Evolutionary conservation across 2,113 vertebrate genomes (phyloP).

Genomic region (Meleagris gallopavo): DNA sequence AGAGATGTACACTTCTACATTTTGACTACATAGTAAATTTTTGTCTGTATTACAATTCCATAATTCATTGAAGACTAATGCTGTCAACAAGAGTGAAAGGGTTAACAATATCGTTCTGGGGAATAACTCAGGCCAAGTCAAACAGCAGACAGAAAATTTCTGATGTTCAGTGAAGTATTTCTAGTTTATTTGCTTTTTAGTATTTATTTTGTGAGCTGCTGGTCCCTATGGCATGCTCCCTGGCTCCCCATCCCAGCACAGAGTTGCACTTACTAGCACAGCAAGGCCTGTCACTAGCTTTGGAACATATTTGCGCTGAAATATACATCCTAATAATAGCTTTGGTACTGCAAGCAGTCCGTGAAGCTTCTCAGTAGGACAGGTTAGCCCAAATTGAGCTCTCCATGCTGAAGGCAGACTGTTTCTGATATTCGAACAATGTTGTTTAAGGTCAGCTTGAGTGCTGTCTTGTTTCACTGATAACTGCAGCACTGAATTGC

Average conservation of each 20-base stretch:
- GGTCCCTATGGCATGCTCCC: not conserved
- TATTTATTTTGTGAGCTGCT: not conserved
- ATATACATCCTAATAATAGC: not conserved
- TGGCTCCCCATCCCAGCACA: not conserved
- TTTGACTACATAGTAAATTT: not conserved
- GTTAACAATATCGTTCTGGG: not conserved
- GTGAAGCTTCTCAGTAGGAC: not conserved
- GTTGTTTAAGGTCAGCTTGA: not conserved
- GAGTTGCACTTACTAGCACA: not conserved
- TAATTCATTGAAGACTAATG: not conserved
- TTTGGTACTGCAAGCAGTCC: not conserved
- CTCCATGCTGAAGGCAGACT: not conserved
- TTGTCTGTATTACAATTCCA: not conserved
- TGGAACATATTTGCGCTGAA: not conserved
- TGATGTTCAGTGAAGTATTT: not conserved
- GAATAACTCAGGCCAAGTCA: not conserved
- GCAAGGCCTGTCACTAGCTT: not conserved
- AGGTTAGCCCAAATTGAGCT: not conserved
- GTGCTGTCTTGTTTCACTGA: not conserved
- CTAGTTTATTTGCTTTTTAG: not conserved
- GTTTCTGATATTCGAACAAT: not conserved
- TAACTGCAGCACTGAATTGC: not conserved
- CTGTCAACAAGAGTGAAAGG: not conserved
- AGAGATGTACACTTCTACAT: not conserved
- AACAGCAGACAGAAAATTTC: not conserved